Conservation (phyloP, 1,140 invertebrate genomes). For the Eriocheir sinensis region DNA sequence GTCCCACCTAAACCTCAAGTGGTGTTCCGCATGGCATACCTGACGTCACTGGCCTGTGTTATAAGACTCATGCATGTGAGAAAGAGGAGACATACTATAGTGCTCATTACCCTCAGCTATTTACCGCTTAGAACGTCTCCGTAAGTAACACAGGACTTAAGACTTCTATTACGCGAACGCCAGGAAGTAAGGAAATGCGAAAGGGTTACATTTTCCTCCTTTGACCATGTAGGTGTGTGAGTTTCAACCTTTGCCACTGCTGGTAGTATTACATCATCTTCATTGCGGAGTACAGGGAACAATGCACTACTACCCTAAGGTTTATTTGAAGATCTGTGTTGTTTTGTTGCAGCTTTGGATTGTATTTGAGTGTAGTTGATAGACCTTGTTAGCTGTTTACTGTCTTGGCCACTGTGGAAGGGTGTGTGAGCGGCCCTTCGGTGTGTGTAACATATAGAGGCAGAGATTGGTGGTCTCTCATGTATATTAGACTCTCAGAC, state of each 20-base stretch:
- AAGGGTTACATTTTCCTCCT: neutral
- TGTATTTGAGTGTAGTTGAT: neutral
- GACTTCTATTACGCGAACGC: neutral
- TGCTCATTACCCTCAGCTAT: constrained; percentile 1
- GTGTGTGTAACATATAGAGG: neutral
- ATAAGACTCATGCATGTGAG: neutral
- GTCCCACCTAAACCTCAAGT: neutral
- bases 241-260: constrained; percentile 1
- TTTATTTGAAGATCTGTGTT: neutral
- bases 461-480: neutral
- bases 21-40: neutral
- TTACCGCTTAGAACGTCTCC: neutral
- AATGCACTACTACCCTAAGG: neutral
- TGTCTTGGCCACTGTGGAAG: neutral
- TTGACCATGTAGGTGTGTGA: neutral
- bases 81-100: constrained; percentile 16
- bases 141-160: constrained; percentile 3
- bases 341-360: neutral
- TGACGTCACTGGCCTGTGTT: neutral
- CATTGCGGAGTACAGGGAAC: constrained; percentile 2
- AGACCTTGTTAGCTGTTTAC: neutral
- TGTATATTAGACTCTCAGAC: no score
- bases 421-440: neutral
- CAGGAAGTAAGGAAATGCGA: neutral
- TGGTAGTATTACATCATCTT: neutral